phyloP scores from a whole-genome alignment of 2,113 vertebrate species.

The Mesocricetus auratus region DNA sequence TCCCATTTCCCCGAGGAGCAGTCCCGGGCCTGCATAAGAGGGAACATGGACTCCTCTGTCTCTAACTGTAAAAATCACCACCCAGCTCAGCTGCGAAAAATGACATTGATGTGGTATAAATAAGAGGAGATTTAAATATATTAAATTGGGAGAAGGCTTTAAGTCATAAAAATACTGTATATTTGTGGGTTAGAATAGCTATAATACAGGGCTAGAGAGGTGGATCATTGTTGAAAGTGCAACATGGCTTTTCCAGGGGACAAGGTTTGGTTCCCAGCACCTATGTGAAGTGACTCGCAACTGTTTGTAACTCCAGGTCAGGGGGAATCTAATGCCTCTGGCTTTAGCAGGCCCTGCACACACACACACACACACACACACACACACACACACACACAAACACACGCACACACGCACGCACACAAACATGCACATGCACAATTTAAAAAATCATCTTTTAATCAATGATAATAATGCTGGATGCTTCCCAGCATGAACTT shows the following conservation, averaged over 20 bases:
- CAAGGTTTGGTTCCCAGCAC: not conserved
- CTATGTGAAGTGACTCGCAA: not conserved
- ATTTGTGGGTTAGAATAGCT: not conserved
- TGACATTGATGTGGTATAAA: not conserved
- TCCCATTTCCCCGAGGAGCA: constrained; percentile 63
- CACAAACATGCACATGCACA: not conserved
- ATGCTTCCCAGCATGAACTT: not conserved
- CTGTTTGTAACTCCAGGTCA: not conserved
- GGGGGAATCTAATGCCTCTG: not conserved
- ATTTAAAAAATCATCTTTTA: not conserved
- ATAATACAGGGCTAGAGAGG: not conserved
- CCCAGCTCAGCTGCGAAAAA: not conserved
- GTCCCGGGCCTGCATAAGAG: not conserved
- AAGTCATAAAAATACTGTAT: not conserved
- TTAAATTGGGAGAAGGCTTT: not conserved
- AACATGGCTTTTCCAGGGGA: not conserved
- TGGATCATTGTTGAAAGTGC: not conserved
- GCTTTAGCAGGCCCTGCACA: not conserved
- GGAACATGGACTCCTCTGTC: constrained; percentile 21
- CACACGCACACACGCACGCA: not conserved
- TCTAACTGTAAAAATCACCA: constrained; percentile 27
- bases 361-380: too few relatives aligned
- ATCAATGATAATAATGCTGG: not conserved
- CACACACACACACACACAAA: not conserved
- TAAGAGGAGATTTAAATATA: not conserved